Percentiles rank a stretch among this genome's conserved stretches.
Conservation (phyloP, 2,797 vertebrate genomes). For the Squalus acanthias region DNA sequence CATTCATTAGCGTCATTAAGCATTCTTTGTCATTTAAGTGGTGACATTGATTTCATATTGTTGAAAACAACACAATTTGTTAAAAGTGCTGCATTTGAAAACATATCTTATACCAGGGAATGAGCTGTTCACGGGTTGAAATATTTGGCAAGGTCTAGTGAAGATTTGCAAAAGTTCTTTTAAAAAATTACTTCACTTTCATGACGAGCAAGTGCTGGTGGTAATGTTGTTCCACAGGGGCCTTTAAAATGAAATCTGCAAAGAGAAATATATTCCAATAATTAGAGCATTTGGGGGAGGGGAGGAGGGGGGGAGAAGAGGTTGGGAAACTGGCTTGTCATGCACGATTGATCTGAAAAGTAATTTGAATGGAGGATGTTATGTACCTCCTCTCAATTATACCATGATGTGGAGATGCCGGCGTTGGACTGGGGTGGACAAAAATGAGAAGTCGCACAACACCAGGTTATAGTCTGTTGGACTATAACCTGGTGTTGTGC, state of each 20-base stretch:
- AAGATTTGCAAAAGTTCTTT: neutral
- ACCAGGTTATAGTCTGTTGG: no score
- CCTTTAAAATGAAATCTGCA: constrained; percentile 85
- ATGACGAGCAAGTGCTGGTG: constrained; percentile 72
- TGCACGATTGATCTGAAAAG: constrained; percentile 50
- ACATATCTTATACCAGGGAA: neutral
- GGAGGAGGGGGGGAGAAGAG: neutral
- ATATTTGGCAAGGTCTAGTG: neutral
- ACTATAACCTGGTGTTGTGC: no score
- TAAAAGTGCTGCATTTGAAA: constrained; percentile 23
- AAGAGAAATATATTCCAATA: constrained; percentile 32
- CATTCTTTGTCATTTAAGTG: neutral
- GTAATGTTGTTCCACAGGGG: constrained; percentile 80
- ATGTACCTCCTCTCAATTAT: constrained; percentile 49
- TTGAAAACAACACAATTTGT: constrained; percentile 20
- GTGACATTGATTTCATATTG: neutral
- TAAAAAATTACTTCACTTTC: constrained; percentile 65
- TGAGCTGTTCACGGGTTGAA: no score
- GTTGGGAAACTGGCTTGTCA: no score
- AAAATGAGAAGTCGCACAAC: no score
- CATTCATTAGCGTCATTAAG: neutral
- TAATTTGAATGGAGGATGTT: constrained; percentile 52
- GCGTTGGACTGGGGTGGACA: no score
- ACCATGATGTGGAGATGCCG: neutral
- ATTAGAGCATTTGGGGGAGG: neutral